Base-by-base conservation (phyloP, 1,140 invertebrate genomes). In the Batillaria attramentaria region DNA sequence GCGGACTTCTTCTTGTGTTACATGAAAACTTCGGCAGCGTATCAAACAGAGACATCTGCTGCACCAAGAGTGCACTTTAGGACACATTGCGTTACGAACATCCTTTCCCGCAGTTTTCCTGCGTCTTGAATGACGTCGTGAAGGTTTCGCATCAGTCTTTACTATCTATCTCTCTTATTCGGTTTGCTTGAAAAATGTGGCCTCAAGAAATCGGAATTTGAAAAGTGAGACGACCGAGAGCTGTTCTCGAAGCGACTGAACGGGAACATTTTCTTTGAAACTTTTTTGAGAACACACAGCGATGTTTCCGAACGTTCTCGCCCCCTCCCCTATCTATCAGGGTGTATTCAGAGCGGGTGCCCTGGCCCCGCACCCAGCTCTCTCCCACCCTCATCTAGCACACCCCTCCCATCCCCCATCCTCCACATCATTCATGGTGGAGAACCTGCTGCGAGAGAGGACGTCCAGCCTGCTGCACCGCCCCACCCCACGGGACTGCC, bases 401-500 rank as follows among this genome's bases (percentile, higher is more conserved):
- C 73, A 62, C 73, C 69, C 46, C 72, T 10, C 43, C 80, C 18
- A 54, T 79, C 78, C 78, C 5, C 79, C 79, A 31, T 62, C 86
- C 18, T 85, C 86, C 16, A 79, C 84, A 13, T 91, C 91, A 13
- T 93, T 93, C 81, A 86, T 93, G 24, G 92, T 93, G 89, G 92
- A 93, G 84, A 93, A 93, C 84, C 85, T 93, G 31, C 88, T 93
- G 37, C 90, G 92, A 80, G 92, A 91, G 77, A 69, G 84, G 28
- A 81, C 79, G 3, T 78, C 85, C 10, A 79, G 79, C n/a, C 60
- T 84, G 18, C 43, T 84, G 41, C 66, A 81, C 50, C 75, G 80
- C 5, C 78, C 81, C 37, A 31, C 66, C 54, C 80, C 42, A 81
- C 81, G 66, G 74, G 79, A 68, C 76, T 72, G 50, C 73, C 79